These are phyloP conservation scores for Aethes cnicana DNA, from an alignment of 2,888 invertebrate species.

Conservation along the genomic window DNA sequence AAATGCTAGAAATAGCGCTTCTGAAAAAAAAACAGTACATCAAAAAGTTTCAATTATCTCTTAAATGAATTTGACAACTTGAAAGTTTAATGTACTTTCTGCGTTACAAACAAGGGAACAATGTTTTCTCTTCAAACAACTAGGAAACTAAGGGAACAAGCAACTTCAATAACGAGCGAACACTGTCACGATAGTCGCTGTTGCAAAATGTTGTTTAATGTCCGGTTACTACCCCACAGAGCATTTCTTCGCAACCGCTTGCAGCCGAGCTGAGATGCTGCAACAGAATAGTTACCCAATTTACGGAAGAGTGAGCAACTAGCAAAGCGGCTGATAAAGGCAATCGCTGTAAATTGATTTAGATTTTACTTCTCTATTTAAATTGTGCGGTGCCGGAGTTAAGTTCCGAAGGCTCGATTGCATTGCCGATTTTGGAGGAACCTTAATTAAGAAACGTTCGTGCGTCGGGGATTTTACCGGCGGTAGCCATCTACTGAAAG, in stretches of 20 bases:
- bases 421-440: conserved; percentile 41
- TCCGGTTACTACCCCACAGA: conserved; percentile 34
- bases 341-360: conserved; percentile 34
- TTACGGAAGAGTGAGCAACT: conserved; percentile 55
- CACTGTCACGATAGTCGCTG: conserved; percentile 42
- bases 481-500: conserved; percentile 19
- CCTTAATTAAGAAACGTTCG: conserved; percentile 56
- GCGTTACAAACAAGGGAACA: conserved; percentile 9
- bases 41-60: too few species aligned
- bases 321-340: conserved; percentile 44
- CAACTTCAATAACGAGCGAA: conserved; percentile 27
- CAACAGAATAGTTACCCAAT: conserved; percentile 52
- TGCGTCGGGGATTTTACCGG: conserved; percentile 44
- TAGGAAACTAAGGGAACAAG: conserved; percentile 8
- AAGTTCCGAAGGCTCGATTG: conserved; percentile 36
- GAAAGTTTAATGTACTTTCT: background rate
- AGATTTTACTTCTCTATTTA: conserved; percentile 9
- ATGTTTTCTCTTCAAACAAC: conserved; percentile 16
- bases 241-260: conserved; percentile 28
- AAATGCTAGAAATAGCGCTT: too few species aligned
- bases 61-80: too few species aligned
- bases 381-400: conserved; percentile 19
- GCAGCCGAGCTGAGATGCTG: conserved; percentile 46
- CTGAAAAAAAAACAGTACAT: too few species aligned
- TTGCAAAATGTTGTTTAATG: conserved; percentile 45